phyloP scores from a whole-genome alignment of 2,797 vertebrate genomes.

The Chiroxiphia lanceolata region DNA sequence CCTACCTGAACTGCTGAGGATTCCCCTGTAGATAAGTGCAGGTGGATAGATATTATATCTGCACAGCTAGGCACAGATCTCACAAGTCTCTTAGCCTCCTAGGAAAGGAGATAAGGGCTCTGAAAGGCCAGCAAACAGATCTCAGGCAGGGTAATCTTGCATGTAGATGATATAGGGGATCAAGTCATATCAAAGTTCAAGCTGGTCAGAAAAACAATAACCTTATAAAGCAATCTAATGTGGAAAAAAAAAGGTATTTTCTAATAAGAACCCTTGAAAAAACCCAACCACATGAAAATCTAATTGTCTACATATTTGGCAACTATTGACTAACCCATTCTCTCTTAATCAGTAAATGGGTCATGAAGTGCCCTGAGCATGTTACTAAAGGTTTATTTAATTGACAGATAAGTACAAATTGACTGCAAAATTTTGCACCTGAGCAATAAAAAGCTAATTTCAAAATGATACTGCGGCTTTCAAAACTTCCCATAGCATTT shows the following conservation, averaged over 20 bases:
- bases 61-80: neutral
- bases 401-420: accelerated
- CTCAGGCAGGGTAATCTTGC: neutral
- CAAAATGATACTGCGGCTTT: slow-evolving; percentile 42
- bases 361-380: neutral
- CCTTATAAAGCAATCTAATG: neutral
- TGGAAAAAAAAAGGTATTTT: neutral
- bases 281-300: neutral
- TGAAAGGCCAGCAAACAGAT: neutral
- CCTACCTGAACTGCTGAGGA: neutral
- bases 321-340: neutral
- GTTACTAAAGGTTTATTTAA: neutral
- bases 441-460: slow-evolving; percentile 27
- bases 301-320: neutral
- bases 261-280: neutral
- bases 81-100: neutral
- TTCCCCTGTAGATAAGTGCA: neutral
- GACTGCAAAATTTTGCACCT: slow-evolving; percentile 28
- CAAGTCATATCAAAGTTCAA: neutral
- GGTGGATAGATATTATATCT: neutral
- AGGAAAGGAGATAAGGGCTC: neutral
- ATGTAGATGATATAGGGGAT: neutral
- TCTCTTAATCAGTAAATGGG: neutral
- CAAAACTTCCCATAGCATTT: slow-evolving; percentile 16
- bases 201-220: neutral